phyloP scores from a whole-genome alignment of 2,888 invertebrate species.

The Graphium colonna region DNA sequence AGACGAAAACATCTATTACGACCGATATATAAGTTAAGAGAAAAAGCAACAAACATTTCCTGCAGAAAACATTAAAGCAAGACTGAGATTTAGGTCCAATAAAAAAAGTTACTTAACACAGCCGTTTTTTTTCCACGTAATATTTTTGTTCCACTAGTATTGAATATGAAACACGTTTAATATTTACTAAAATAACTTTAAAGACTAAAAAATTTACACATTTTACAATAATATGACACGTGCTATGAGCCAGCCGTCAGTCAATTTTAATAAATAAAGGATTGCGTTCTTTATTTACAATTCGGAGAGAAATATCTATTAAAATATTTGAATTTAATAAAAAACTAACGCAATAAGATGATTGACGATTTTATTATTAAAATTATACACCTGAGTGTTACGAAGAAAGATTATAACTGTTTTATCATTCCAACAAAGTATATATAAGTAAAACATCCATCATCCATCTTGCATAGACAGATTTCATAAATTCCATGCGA shows the following conservation, averaged over 20 bases:
- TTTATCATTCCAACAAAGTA: not conserved
- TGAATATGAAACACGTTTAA: no score
- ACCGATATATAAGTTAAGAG: constrained; percentile 10
- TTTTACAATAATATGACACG: not conserved
- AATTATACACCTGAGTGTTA: not conserved
- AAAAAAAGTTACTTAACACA: not conserved
- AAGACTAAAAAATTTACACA: no score
- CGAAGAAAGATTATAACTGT: not conserved
- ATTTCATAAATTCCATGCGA: constrained; percentile 8
- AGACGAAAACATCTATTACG: constrained; percentile 22
- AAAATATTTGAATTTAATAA: no score
- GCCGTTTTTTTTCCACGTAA: no score
- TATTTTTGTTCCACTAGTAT: no score
- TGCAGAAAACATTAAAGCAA: not conserved
- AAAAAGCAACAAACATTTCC: constrained; percentile 4
- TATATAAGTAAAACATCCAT: constrained; percentile 3
- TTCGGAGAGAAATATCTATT: no score
- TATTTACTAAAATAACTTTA: no score
- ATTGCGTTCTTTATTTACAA: no score
- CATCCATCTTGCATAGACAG: constrained; percentile 14
- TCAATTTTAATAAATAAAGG: no score
- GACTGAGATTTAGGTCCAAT: not conserved
- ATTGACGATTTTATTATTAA: no score
- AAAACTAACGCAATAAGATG: no score
- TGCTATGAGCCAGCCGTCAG: not conserved